phyloP scores from a whole-genome alignment of 2,113 vertebrate genomes.

The Otis tarda region DNA sequence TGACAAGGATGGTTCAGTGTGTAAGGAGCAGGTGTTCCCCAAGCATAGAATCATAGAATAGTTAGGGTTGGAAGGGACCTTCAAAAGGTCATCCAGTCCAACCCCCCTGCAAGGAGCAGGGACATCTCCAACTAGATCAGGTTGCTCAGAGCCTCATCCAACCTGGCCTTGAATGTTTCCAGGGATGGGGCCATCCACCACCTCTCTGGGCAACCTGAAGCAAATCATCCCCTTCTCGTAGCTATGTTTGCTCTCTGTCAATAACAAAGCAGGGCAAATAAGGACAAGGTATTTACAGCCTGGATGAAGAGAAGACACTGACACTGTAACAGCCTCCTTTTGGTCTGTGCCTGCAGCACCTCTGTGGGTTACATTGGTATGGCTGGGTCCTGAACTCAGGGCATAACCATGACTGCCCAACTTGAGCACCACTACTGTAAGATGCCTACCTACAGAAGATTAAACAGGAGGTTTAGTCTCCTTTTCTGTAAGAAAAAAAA shows the following conservation, averaged over 20 bases:
- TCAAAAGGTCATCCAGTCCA: too few species aligned
- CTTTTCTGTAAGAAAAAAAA: neutral
- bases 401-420: rapidly evolving
- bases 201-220: too few species aligned
- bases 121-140: too few species aligned
- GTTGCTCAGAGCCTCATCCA: too few species aligned
- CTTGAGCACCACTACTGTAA: neutral
- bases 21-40: neutral
- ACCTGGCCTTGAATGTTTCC: too few species aligned
- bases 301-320: neutral
- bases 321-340: neutral
- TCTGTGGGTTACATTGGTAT: neutral
- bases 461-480: neutral
- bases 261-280: neutral
- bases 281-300: neutral
- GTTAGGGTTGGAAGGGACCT: too few species aligned
- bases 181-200: too few species aligned
- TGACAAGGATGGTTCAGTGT: neutral
- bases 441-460: neutral
- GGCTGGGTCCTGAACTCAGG: neutral
- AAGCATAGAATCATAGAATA: neutral
- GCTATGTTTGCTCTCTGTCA: neutral
- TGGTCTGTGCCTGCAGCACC: neutral
- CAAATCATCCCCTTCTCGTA: neutral
- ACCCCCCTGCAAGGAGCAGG: too few species aligned